Evolutionary conservation across 2,113 vertebrate genomes (phyloP), one percentile per base, ranked within the genome.

Genomic region (Panthera uncia): DNA sequence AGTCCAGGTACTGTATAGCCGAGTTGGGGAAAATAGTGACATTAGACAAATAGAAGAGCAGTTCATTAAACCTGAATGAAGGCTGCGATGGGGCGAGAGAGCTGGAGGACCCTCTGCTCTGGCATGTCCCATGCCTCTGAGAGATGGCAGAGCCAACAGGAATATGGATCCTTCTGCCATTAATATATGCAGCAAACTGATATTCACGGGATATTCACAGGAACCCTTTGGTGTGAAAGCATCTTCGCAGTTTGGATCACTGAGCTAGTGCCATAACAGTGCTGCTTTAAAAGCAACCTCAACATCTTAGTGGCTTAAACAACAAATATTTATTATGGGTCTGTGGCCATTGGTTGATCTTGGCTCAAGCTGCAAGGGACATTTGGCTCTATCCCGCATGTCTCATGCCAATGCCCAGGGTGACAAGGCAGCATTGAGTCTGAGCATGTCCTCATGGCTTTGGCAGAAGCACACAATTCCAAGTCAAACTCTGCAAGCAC

Each of bases 21-120:
- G 94, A 98, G 98, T 97, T 96, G 98, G 98, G 98, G 98, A 98
- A 98, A 98, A 85, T 84, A 88, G 98, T 73, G 97, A 98, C 98
- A 98, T 97, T 65, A 98, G 98, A 98, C 98, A 98, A 98, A 98
- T 97, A 98, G 98, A 90, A 91, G 97, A 98, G 96, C 48, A 97
- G 98, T 98, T 99, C 98, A 98, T 99, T 98, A 98, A 98, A 98
- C 92, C 86, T 95, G 97, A 97, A 94, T 98, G 98, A 97, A 81
- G 96, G 93, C 94, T 97, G 96, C 33, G 38, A 83, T 80, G 73
- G 25, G 91, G 95, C 21, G 15, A 91, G 83, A 96, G 96, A 84
- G 94, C 65, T 48, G 48, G 90, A 96, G 97, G 96, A 96, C 83
- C 90, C 16, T 57, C 25, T 93, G 98, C 98, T 98, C 98, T 97